These are phyloP conservation scores for Columba guinea DNA, from an alignment of 2,797 vertebrate species.

Conservation along the genomic window DNA sequence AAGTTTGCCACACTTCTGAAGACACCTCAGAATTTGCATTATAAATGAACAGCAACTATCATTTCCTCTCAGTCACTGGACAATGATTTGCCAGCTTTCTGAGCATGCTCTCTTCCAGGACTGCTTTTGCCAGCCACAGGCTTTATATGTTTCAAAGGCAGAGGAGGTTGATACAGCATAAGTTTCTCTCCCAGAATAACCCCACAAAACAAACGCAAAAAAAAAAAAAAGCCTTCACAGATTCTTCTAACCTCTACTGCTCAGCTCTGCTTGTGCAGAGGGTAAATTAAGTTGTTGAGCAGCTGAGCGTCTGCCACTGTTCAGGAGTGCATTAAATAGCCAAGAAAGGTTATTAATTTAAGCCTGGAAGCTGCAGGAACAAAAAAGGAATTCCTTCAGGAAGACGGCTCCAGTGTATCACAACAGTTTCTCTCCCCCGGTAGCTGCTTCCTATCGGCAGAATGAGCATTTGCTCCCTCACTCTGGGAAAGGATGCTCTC, in stretches of 20 bases:
- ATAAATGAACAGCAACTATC: slow-evolving; percentile 81
- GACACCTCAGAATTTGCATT: slow-evolving; percentile 88
- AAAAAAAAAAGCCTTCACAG: slow-evolving; percentile 45
- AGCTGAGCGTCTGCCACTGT: slow-evolving; percentile 57
- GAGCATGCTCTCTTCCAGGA: slow-evolving; percentile 90
- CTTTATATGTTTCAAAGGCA: slow-evolving; percentile 66
- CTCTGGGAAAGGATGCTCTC: slow-evolving; percentile 68
- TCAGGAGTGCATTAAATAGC: slow-evolving; percentile 61
- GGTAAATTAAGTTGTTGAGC: slow-evolving; percentile 69
- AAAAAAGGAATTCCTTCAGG: slow-evolving; percentile 69
- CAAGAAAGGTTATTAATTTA: slow-evolving; percentile 73
- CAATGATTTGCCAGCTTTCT: slow-evolving; percentile 83
- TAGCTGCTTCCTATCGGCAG: slow-evolving; percentile 63
- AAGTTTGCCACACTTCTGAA: slow-evolving; percentile 94
- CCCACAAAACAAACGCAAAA: background rate
- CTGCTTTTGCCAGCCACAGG: slow-evolving; percentile 72
- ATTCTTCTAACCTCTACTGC: slow-evolving; percentile 3
- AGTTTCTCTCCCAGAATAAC: slow-evolving; percentile 79
- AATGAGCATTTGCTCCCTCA: slow-evolving; percentile 46
- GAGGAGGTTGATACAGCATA: slow-evolving; percentile 71
- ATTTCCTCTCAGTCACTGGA: slow-evolving; percentile 82
- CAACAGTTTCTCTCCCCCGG: slow-evolving; percentile 41
- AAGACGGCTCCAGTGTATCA: slow-evolving; percentile 58
- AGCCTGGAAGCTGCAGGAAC: slow-evolving; percentile 69
- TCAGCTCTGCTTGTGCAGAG: slow-evolving; percentile 59